phyloP scores from a whole-genome alignment of 2,797 vertebrate genomes.

The Discoglossus pictus region DNA sequence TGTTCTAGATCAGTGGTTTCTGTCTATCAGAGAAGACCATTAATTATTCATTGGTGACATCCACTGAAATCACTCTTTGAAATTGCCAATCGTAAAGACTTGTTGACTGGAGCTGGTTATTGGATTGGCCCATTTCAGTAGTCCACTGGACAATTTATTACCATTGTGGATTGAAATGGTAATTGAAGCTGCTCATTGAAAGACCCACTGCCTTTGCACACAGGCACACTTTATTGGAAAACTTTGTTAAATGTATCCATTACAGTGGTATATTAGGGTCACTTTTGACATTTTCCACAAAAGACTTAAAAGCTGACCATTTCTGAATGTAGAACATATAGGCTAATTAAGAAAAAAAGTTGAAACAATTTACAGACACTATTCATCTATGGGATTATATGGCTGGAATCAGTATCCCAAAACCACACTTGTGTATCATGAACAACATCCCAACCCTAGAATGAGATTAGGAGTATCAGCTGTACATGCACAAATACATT shows the following conservation, averaged over 20 bases:
- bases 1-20: not conserved
- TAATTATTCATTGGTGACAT: not conserved
- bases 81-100: not conserved
- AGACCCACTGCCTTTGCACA: not conserved
- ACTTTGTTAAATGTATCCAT: not conserved
- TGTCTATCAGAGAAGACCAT: not conserved
- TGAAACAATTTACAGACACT: no score
- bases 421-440: no score
- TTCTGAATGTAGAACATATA: constrained; percentile 6
- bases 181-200: not conserved
- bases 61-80: not conserved
- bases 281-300: no score
- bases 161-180: no score
- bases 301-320: not conserved
- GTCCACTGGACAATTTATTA: not conserved
- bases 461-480: no score
- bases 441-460: no score
- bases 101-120: not conserved
- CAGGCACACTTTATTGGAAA: not conserved
- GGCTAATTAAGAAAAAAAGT: no score
- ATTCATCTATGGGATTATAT: no score
- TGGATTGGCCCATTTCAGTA: not conserved
- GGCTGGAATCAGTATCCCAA: no score
- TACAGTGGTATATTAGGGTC: not conserved
- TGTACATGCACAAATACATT: no score